Percentiles rank a stretch among this genome's conserved stretches.
Conservation (phyloP, 1,140 invertebrate species). For the Nasonia giraulti region DNA sequence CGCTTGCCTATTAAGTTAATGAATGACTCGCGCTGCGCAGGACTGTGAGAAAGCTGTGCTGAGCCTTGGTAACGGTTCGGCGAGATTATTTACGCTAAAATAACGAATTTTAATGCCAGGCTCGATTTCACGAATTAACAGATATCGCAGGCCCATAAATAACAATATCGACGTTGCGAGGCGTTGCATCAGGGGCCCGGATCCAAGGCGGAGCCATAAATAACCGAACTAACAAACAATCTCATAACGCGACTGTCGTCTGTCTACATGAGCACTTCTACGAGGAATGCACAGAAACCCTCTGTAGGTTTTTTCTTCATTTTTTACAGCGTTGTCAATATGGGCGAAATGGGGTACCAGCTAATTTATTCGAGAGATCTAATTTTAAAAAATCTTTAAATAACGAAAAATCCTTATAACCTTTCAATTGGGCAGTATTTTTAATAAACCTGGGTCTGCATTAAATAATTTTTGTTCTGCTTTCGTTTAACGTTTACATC, state of each 20-base stretch:
- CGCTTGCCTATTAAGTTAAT: background rate
- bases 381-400: no score
- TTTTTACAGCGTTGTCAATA: no score
- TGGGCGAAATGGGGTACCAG: no score
- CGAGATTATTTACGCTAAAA: background rate
- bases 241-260: constrained; percentile 14
- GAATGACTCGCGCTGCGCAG: background rate
- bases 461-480: no score
- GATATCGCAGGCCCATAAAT: background rate
- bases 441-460: no score
- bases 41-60: background rate
- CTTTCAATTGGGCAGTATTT: no score
- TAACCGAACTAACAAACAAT: constrained; percentile 32
- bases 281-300: no score
- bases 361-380: no score
- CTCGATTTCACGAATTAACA: background rate
- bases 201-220: constrained; percentile 12
- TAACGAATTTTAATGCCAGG: background rate
- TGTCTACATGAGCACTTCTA: no score
- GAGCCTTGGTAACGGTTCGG: background rate
- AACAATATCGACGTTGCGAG: background rate
- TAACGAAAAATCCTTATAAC: no score
- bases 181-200: background rate
- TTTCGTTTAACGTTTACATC: no score
- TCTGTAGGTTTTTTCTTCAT: no score